phyloP scores from a whole-genome alignment of 1,140 invertebrate species.

The Neodiprion virginianus region DNA sequence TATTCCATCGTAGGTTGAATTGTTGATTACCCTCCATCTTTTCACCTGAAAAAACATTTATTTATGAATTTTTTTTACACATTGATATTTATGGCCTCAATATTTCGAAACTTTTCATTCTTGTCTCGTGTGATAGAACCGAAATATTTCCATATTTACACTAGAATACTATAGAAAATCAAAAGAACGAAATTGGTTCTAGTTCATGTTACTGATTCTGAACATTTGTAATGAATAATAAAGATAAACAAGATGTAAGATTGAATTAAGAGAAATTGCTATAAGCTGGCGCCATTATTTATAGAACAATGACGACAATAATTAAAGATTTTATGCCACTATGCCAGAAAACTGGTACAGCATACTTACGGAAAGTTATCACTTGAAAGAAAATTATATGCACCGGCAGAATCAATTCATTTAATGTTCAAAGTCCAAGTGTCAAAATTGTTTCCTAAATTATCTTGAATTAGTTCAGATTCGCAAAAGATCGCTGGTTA shows the following conservation, averaged over 20 bases:
- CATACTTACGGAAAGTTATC: neutral
- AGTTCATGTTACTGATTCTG: neutral
- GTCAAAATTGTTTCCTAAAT: no score
- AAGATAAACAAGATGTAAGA: neutral
- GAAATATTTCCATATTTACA: neutral
- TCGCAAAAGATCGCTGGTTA: constrained; percentile 7
- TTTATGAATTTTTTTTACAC: constrained; percentile 8
- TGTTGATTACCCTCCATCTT: constrained; percentile 46
- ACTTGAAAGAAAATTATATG: no score
- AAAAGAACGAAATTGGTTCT: neutral
- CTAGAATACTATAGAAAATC: neutral
- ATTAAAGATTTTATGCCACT: neutral
- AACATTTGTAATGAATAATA: constrained; percentile 6
- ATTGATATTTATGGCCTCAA: neutral
- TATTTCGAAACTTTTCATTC: neutral
- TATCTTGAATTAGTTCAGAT: neutral
- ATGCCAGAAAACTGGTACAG: no score
- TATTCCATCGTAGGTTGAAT: constrained; percentile 66
- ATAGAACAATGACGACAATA: constrained; percentile 15
- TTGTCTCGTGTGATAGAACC: neutral
- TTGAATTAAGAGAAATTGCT: constrained; percentile 3
- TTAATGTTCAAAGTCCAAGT: no score
- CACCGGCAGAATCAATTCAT: no score
- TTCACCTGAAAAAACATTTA: constrained; percentile 10
- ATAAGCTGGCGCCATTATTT: constrained; percentile 14